These are phyloP conservation scores for Schrankia costaestrigalis DNA, from an alignment of 2,888 invertebrate genomes.

Conservation along the genomic window DNA sequence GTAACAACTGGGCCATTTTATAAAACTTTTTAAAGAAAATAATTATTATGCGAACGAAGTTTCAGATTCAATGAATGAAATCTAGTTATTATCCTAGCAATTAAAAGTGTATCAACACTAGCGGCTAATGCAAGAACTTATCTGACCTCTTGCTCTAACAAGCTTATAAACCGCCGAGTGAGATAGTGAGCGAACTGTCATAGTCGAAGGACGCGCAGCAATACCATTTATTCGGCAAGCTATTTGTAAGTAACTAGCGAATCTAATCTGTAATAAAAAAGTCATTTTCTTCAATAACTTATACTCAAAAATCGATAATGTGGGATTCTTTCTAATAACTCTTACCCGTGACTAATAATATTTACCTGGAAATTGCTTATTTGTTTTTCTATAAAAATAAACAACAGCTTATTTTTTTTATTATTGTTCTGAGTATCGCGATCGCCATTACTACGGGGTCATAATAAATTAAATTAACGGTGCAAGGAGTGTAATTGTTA, in stretches of 20 bases:
- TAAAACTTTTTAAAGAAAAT: too few species aligned
- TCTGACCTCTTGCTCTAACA: conserved; percentile 27
- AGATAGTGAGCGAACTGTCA: too few species aligned
- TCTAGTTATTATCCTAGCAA: conserved; percentile 29
- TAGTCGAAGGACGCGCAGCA: too few species aligned
- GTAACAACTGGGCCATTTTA: too few species aligned
- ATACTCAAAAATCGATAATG: conserved; percentile 21
- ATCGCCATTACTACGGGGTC: conserved; percentile 36
- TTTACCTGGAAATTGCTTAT: conserved; percentile 3
- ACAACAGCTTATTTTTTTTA: conserved; percentile 20
- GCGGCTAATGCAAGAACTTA: conserved; percentile 15
- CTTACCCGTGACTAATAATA: conserved; percentile 1
- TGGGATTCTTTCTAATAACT: conserved; percentile 7
- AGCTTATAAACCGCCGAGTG: too few species aligned
- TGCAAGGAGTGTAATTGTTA: conserved; percentile 22
- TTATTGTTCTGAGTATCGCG: conserved; percentile 15
- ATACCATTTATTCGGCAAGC: too few species aligned
- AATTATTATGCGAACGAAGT: neutral
- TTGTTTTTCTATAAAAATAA: conserved; percentile 22
- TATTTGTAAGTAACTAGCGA: conserved; percentile 15
- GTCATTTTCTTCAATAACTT: conserved; percentile 26
- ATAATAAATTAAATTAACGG: conserved; percentile 32
- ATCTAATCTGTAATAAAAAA: too few species aligned
- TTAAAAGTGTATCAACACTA: conserved; percentile 17
- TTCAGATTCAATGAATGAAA: conserved; percentile 21